Percentiles rank a stretch among this genome's conserved stretches.
These are phyloP conservation scores for Oscheius sp. DNA, from an alignment of 2,888 invertebrate genomes.

Conservation along the genomic window DNA sequence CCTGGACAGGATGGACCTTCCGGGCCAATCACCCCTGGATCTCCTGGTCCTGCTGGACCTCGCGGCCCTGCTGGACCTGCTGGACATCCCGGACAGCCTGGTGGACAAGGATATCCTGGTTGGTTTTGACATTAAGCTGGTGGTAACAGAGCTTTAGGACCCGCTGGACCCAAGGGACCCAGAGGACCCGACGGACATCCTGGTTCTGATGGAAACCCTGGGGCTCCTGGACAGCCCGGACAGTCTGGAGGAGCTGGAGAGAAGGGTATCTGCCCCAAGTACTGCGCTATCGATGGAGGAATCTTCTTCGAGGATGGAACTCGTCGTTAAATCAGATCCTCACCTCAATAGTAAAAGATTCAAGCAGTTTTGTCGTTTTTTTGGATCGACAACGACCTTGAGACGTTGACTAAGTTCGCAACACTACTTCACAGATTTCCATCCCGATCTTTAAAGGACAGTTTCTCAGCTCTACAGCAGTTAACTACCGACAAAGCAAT, in stretches of 20 bases:
- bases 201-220: conserved; percentile 50
- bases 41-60: conserved; percentile 6
- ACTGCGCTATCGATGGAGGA: conserved; percentile 55
- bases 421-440: no score
- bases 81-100: conserved; percentile 1
- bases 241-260: conserved; percentile 34
- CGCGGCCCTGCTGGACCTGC: neutral
- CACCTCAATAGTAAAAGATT: neutral
- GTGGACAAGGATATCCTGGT: neutral
- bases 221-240: conserved; percentile 28
- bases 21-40: neutral
- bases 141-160: conserved; percentile 35
- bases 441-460: no score
- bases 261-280: conserved; percentile 40
- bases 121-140: neutral
- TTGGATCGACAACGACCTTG: no score
- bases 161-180: conserved; percentile 65
- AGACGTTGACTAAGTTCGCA: no score
- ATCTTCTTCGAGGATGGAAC: conserved; percentile 73
- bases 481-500: no score
- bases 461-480: no score
- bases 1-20: neutral
- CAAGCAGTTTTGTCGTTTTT: no score
- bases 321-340: conserved; percentile 49
- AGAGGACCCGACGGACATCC: conserved; percentile 64